phyloP scores from a whole-genome alignment of 2,797 vertebrate genomes.

The Chelon labrosus region DNA sequence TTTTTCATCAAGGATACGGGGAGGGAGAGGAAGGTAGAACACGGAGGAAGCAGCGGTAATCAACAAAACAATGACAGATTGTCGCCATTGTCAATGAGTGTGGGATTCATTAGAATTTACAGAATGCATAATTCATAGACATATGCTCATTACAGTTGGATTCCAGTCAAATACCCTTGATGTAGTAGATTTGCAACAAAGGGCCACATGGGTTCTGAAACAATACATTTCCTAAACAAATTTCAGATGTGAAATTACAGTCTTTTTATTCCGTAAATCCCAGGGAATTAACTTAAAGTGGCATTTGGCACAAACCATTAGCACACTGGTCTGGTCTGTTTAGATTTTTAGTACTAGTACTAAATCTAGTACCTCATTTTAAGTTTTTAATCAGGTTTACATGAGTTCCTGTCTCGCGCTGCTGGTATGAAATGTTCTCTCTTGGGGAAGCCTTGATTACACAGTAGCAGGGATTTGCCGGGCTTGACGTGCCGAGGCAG shows the following conservation, averaged over 20 bases:
- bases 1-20: slow-evolving; percentile 18
- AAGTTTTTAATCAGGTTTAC: too few species aligned
- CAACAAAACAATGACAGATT: slow-evolving; percentile 49
- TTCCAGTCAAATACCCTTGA: slow-evolving; percentile 47
- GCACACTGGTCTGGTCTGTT: too few species aligned
- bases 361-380: too few species aligned
- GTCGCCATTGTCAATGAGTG: slow-evolving; percentile 36
- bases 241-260: slow-evolving; percentile 6
- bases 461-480: too few species aligned
- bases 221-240: slow-evolving; percentile 7
- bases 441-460: too few species aligned
- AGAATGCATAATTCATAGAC: slow-evolving; percentile 58
- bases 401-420: too few species aligned
- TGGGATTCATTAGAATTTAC: slow-evolving; percentile 48
- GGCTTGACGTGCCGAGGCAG: too few species aligned
- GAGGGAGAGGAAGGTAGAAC: background rate
- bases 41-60: slow-evolving; percentile 35
- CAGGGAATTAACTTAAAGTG: background rate
- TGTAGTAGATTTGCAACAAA: slow-evolving; percentile 45
- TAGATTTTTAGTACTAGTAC: too few species aligned
- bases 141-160: slow-evolving; percentile 50
- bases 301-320: too few species aligned
- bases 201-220: slow-evolving; percentile 21
- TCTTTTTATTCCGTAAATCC: background rate
- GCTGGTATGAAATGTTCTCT: too few species aligned